Evolutionary conservation across 2,113 vertebrate species (phyloP), one percentile per base, ranked within the genome.

Genomic region (Calyptomena viridis): DNA sequence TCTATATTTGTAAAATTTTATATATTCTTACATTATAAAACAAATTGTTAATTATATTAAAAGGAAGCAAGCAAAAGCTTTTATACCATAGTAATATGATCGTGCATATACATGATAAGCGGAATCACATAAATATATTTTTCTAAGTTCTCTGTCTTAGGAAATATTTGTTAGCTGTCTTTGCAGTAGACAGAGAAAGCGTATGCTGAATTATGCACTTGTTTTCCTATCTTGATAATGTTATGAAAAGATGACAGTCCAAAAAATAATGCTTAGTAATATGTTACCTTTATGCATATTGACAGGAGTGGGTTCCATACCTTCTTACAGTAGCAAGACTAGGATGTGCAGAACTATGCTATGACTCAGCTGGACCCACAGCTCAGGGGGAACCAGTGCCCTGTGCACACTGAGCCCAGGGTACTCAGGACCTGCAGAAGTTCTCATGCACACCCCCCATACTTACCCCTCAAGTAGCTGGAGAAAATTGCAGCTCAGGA

Each of bases 361-460:
- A 3, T 19, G 21, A 53, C n/a, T 33, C 14, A 15, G 3, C 17
- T 22, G 47, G 27, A 30, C 14, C 21, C 9, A 24, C 1, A 0
- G 6, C 68, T 63, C 8, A 5, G 30, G 7, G 9, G 35, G 9
- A 76, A 9, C 35, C 23, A n/a, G 56, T 23, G 20, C 10, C 20
- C 35, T 27, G 4, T 0, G 0, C 33, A 22, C 30, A 19, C 13
- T 3, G 1, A 37, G 37, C 8, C 6, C 60, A 47, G 46, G 20
- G 22, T 0, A 2, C 23, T 4, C 16, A 42, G 47, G 28, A 37
- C n/a, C 14, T 59, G 44, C 35, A 33, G 24, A 33, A 31, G 8
- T 7, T 56, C 31, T 42, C 5, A 0, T 12, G 12, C 14, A 37
- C 6, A 4, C 8, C 37, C 4, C 27, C 31, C n/a, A 19, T 11